phyloP scores from a whole-genome alignment of 2,888 invertebrate genomes.

The Ryuthela nishihirai region DNA sequence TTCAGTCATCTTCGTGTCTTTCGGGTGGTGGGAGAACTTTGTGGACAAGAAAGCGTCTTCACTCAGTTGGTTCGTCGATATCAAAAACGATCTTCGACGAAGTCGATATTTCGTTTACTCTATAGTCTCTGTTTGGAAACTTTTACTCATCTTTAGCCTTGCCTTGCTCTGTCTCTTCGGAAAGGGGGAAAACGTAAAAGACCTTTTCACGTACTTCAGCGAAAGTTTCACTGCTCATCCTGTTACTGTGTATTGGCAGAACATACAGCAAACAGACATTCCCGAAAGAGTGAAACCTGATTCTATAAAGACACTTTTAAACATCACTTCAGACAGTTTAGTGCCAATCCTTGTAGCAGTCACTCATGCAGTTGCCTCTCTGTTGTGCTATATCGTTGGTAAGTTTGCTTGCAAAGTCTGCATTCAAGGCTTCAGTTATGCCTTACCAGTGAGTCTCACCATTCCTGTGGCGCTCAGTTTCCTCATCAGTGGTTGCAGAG shows the following conservation, averaged over 20 bases:
- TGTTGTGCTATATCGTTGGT: conserved; percentile 84
- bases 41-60: conserved; percentile 79
- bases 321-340: conserved; percentile 7
- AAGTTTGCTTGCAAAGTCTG: conserved; percentile 96
- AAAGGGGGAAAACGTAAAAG: conserved; percentile 67
- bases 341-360: conserved; percentile 72
- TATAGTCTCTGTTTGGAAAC: conserved; percentile 89
- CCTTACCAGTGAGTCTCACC: conserved; percentile 89
- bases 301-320: not conserved
- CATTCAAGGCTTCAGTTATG: conserved; percentile 95
- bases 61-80: conserved; percentile 68
- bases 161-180: conserved; percentile 68
- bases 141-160: conserved; percentile 69
- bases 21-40: conserved; percentile 99
- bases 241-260: not conserved
- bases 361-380: conserved; percentile 76
- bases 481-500: conserved; percentile 80
- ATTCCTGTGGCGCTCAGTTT: conserved; percentile 85
- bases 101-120: conserved; percentile 86
- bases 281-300: not conserved
- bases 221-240: conserved; percentile 59
- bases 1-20: conserved; percentile 80
- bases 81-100: conserved; percentile 72
- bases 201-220: conserved; percentile 70
- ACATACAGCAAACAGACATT: too few relatives aligned